phyloP scores from a whole-genome alignment of 2,113 vertebrate genomes.

The Telmatochromis brichardi region DNA sequence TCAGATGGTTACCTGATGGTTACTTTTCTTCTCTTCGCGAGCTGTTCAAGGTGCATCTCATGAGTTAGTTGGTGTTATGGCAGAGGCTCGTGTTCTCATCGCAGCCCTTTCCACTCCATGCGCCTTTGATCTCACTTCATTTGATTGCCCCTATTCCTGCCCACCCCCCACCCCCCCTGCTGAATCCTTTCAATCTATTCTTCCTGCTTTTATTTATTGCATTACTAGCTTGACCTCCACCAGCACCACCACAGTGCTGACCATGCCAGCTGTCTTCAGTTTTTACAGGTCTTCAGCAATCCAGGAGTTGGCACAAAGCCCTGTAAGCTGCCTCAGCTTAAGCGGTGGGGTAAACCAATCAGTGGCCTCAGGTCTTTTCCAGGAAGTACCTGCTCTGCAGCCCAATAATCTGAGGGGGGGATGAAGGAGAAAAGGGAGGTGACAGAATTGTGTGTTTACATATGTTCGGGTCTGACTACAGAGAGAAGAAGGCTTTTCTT shows the following conservation, averaged over 20 bases:
- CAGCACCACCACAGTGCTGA: neutral
- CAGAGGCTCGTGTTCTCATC: neutral
- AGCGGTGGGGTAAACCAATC: conserved; percentile 43
- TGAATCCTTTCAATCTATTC: neutral
- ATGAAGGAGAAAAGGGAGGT: neutral
- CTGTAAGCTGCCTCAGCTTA: conserved; percentile 48
- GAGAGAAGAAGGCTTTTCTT: neutral
- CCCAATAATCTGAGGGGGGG: conserved; percentile 8
- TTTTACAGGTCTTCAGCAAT: conserved; percentile 19
- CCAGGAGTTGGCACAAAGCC: conserved; percentile 28
- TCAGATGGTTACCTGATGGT: neutral
- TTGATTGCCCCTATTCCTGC: neutral
- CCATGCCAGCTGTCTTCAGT: neutral
- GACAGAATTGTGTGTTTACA: neutral
- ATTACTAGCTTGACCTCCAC: neutral
- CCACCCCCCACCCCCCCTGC: neutral
- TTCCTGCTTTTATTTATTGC: neutral
- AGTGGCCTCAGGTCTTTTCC: conserved; percentile 14
- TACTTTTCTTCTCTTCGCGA: neutral
- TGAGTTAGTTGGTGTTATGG: neutral
- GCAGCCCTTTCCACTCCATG: neutral
- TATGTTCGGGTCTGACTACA: neutral
- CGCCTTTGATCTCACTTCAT: neutral
- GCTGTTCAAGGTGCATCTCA: neutral
- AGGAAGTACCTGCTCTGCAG: conserved; percentile 9